Evolutionary conservation across 2,888 invertebrate species (phyloP), one percentile per base, ranked within the genome.

Genomic region (Synanthedon andrenaeformis): DNA sequence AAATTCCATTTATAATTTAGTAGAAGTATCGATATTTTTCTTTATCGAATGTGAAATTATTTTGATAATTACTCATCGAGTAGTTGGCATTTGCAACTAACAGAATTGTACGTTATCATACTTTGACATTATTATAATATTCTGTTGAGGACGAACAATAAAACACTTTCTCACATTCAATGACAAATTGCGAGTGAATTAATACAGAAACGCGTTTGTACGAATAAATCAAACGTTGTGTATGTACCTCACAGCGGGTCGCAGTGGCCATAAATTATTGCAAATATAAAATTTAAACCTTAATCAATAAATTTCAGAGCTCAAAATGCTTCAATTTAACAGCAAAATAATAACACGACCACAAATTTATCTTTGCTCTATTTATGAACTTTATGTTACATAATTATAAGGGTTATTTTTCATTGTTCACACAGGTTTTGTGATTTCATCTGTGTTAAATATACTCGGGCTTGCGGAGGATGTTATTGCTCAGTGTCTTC

Each of bases 151-250:
- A 64, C 67, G 64, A 69, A 80, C 81, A 80, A 82, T 81, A 80
- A 75, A 79, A 72, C 74, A 80, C 80, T 82, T 81, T 82, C 82
- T 79, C 81, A 79, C 80, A 70, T 79, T 63, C 67, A 73, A 79
- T 78, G 82, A 82, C 82, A 83, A 83, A 83, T 82, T 76, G 76
- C 77, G 64, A 71, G 72, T 75, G 82, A 81, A 82, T 81, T 80
- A 82, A 82, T 80, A 77, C 76, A 66, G 66, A 71, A 67, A 60
- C 64, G 65, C 66, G 68, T 74, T 76, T 68, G 76, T 78, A 69
- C 62, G 69, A 62, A 79, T 81, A 81, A 79, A 81, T 81, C 79
- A 81, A 77, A 74, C 65, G 62, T 68, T 68, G 73, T 72, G 71
- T 72, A 72, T 72, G 71, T 72, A 72, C 65, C 66, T 67, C 76